phyloP scores from a whole-genome alignment of 2,888 invertebrate genomes.

The Brachyopa scutellaris region DNA sequence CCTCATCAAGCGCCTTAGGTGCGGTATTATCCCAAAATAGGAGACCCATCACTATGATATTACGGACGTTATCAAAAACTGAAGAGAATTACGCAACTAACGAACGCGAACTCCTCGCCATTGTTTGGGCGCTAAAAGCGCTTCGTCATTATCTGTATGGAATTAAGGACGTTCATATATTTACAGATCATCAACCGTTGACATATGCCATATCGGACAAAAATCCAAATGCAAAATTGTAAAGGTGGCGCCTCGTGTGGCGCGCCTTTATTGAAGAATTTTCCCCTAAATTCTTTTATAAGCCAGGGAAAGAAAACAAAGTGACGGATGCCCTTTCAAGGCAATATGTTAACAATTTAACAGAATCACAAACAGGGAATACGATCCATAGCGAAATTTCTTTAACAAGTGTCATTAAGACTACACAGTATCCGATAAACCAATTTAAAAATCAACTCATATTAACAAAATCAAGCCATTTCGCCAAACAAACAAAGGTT shows the following conservation, averaged over 20 bases:
- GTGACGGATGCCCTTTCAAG: conserved; percentile 55
- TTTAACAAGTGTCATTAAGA: conserved; percentile 16
- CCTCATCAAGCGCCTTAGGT: conserved; percentile 41
- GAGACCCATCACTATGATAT: conserved; percentile 39
- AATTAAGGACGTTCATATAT: conserved; percentile 27
- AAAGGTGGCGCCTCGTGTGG: conserved; percentile 47
- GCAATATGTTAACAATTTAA: conserved; percentile 38
- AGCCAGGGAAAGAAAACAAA: conserved; percentile 55
- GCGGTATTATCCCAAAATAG: conserved; percentile 22
- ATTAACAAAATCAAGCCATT: conserved; percentile 12
- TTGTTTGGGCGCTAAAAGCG: conserved; percentile 42
- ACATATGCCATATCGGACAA: conserved; percentile 62
- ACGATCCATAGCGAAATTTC: conserved; percentile 43
- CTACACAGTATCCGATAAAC: conserved; percentile 24
- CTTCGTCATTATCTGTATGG: conserved; percentile 42
- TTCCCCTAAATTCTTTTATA: conserved; percentile 44
- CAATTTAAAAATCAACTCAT: conserved; percentile 55
- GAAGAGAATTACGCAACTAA: conserved; percentile 44
- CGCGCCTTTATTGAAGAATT: conserved; percentile 58
- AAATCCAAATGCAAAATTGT: conserved; percentile 59
- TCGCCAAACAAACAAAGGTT: conserved; percentile 33
- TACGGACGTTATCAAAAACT: conserved; percentile 18
- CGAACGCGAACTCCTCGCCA: conserved; percentile 35
- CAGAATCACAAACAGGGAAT: background rate
- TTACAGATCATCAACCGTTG: conserved; percentile 68